Evolutionary conservation across 2,888 invertebrate species (phyloP), one percentile per base, ranked within the genome.

Genomic region (Temnothorax unifasciatus): DNA sequence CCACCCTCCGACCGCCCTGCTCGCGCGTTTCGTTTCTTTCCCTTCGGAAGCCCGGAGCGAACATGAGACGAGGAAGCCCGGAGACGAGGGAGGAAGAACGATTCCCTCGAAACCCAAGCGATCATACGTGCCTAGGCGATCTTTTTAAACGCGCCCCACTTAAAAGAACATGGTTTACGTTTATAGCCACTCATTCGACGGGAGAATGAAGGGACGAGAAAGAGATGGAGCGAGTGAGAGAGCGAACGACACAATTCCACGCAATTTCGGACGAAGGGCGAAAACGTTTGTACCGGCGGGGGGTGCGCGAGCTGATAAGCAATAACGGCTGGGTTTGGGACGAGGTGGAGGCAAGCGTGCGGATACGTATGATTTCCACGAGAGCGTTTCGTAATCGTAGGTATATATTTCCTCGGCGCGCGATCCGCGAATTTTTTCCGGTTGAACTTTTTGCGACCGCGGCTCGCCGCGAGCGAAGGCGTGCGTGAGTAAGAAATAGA

Each of bases 101-200:
- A 50, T 76, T 86, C 84, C 87, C 90, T 71, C 75, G 79, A 79
- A 87, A 74, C 66, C 89, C 89, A 84, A 89, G 88, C 92, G 92
- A 93, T 93, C 94, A 93, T 94, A 94, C 93, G 93, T 93, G 92
- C 91, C 89, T 88, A 91, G 92, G 90, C 93, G 94, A 93, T 94
- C 93, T 94, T 93, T 94, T 94, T 94, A 93, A 94, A 94, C 92
- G 94, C 93, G 92, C 92, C 93, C 93, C 94, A 93, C 94, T 94
- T 94, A 94, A 94, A 94, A 93, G 94, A 94, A 94, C 94, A 94
- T 94, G 94, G 93, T 94, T 95, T 94, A 94, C 94, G 94, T 94
- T 95, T 95, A 95, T 94, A 92, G 94, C 92, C 93, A 92, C 94
- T 94, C 94, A 92, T 94, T 94, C 94, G 90, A 84, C 88, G 88